Evolutionary conservation across 2,888 invertebrate species (phyloP).

Genomic region (Agriopis marginaria): DNA sequence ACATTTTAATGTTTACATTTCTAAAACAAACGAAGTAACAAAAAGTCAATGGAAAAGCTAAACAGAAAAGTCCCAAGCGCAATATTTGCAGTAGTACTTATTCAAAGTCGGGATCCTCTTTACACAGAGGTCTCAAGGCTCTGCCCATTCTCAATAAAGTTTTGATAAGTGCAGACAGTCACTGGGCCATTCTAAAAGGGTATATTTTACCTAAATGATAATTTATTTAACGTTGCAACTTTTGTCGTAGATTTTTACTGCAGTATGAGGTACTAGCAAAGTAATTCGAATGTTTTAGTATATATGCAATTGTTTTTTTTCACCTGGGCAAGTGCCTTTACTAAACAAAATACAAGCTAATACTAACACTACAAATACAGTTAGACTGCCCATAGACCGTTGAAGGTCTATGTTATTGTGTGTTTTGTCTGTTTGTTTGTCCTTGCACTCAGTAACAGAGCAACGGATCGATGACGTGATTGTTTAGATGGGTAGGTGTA

Average conservation of each 20-base stretch:
- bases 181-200: slow-evolving; percentile 26
- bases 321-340: no score
- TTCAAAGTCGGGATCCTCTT: slow-evolving; percentile 48
- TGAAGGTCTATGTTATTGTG: no score
- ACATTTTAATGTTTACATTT: slow-evolving; percentile 21
- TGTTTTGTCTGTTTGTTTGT: no score
- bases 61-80: slow-evolving; percentile 49
- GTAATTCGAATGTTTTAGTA: not conserved
- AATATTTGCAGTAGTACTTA: slow-evolving; percentile 56
- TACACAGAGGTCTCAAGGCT: slow-evolving; percentile 37
- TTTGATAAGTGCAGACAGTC: slow-evolving; percentile 39
- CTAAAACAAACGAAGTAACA: slow-evolving; percentile 38
- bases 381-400: no score
- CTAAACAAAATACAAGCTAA: no score
- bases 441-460: no score
- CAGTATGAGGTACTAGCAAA: not conserved
- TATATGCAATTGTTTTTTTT: no score
- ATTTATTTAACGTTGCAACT: slow-evolving; percentile 30
- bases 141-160: slow-evolving; percentile 40
- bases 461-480: no score
- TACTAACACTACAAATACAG: no score
- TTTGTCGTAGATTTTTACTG: slow-evolving; percentile 17
- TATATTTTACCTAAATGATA: slow-evolving; percentile 22
- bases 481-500: no score
- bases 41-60: slow-evolving; percentile 40